A percentile compares a stretch with the other conserved stretches of the same genome.
Evolutionary conservation across 2,888 invertebrate genomes (phyloP).

Genomic region (Melinopterus prodromus): DNA sequence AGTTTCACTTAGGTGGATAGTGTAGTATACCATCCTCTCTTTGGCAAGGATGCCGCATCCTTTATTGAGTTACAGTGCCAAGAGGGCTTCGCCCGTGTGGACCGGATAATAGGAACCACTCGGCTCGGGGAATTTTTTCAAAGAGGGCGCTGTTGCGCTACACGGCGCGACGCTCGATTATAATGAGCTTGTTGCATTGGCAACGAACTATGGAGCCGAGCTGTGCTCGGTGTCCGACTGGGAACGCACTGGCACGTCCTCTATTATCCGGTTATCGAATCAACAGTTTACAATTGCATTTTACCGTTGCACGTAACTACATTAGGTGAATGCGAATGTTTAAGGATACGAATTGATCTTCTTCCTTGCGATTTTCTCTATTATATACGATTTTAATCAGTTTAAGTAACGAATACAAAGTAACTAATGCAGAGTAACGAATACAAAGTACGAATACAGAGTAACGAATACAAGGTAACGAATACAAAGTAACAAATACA

Average conservation of each 20-base stretch:
- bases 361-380: no score
- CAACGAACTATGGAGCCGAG: neutral
- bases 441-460: no score
- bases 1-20: slow-evolving; percentile 24
- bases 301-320: neutral
- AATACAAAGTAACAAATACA: no score
- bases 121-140: slow-evolving; percentile 19
- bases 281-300: slow-evolving; percentile 11
- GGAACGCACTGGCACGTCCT: slow-evolving; percentile 17
- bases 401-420: no score
- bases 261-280: slow-evolving; percentile 26
- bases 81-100: neutral
- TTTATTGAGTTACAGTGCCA: slow-evolving; percentile 27
- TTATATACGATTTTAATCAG: no score
- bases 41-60: slow-evolving; percentile 30
- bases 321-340: neutral
- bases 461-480: no score
- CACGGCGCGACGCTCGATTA: neutral
- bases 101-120: slow-evolving; percentile 15
- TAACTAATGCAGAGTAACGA: no score
- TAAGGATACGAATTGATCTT: no score
- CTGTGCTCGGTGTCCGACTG: neutral
- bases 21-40: slow-evolving; percentile 22
- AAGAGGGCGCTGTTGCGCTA: slow-evolving; percentile 27
- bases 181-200: slow-evolving; percentile 32